Evolutionary conservation across 2,797 vertebrate genomes (phyloP), one percentile per base, ranked within the genome.

Genomic region (Siniperca undulata): DNA sequence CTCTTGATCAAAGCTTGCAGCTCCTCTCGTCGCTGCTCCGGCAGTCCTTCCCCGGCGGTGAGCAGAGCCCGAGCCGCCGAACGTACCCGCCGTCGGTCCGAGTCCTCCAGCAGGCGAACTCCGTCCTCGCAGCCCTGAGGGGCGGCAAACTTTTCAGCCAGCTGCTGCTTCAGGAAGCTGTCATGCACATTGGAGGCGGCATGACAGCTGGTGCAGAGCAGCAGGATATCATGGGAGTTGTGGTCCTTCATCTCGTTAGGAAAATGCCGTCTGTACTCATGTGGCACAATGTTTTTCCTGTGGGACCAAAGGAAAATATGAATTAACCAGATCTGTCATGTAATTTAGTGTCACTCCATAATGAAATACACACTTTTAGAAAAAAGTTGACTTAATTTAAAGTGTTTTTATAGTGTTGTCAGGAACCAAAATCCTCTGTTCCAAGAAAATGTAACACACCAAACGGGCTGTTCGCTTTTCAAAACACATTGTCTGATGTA

Each of bases 211-310:
- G 98, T 99, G 89, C 99, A 99, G 20, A 99, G 97, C 5, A 99
- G 95, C 89, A 99, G 95, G 88, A 99, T 97, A 0, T 99, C 99
- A 0, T 99, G 99, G 5, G 98, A 99, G 91, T 98, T 99, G 95
- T 99, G 99, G 95, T 99, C 98, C 92, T 99, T 99, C 98, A 99
- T 98, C 94, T 99, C 97, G 0, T 96, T 93, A 38, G 99, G 99
- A 69, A 99, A 99, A 87, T 99, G 98, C 3, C 97, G 97, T 3
- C 98, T 92, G 94, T 99, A 99, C 83, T 99, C 98, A 0, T 99
- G 98, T 0, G 99, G 99, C 42, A 99, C 97, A 34, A 99, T 95
- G 46, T 99, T 99, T 89, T 99, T 99, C 94, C 98, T 99, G 87
- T 0, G 27, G 17, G 65, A 72, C 2, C 42, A 7, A n/a, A 81